Base-by-base conservation (phyloP, 2,888 invertebrate species). In the Drosophila borealis region DNA sequence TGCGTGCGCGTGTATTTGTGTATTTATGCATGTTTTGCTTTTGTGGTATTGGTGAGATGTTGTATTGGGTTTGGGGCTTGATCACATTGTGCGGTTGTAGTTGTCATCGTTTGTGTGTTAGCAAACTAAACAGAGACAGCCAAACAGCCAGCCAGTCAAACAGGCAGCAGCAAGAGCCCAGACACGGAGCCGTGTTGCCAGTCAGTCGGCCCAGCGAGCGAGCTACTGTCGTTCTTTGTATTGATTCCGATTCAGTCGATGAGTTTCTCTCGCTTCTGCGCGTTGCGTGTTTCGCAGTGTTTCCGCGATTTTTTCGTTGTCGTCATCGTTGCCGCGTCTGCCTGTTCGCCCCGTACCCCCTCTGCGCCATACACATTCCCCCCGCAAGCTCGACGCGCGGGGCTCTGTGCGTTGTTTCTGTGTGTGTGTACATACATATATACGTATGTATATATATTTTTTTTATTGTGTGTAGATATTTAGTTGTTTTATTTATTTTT, bases 261-360 rank as follows among this genome's bases (percentile, higher is more conserved):
- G 80, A 90, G 89, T 90, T 90, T 90, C 90, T 90, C 90, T 90
- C 90, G 91, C 88, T 90, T 90, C 91, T 90, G 91, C 91, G 90
- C 91, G 91, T 91, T 89, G 87, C 86, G 88, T 86, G 79, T 80
- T 89, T 88, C 88, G 84, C 81, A 84, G 75, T 87, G 84, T 84
- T 88, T 88, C 88, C 85, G 85, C 85, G 89, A 84, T 81, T 84
- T 89, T 80, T 81, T 80, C 78, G 75, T 80, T 87, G 80, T 80
- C 87, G 80, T 88, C 83, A 82, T 86, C 74, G 74, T 84, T 61
- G 76, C 62, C 69, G 66, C 66, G 59, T 70, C 54, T 55, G 50
- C 50, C 48, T 36, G 53, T 13, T 44, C 34, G 14, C 59, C 49
- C 46, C 48, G 34, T 53, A 19, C 29, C 19, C 48, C 45, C 4